These are phyloP conservation scores for Cataglyphis cursor DNA, from an alignment of 2,888 invertebrate species.

Conservation along the genomic window DNA sequence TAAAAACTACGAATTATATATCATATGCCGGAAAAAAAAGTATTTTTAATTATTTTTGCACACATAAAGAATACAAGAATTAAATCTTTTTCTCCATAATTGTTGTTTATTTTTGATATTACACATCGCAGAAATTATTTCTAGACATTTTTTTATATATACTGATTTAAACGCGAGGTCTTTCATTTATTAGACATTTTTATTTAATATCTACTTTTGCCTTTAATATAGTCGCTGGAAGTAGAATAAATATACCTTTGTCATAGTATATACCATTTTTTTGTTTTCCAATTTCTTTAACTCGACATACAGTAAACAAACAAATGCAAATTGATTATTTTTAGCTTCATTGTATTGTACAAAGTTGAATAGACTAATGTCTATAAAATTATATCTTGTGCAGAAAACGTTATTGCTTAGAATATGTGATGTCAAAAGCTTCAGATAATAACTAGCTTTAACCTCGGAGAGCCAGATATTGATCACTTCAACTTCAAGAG, in stretches of 20 bases:
- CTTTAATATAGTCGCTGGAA: neutral
- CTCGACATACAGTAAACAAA: neutral
- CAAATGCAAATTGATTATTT: neutral
- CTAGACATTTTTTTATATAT: neutral
- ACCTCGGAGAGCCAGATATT: neutral
- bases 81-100: neutral
- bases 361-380: neutral
- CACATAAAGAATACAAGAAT: neutral
- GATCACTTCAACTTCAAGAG: neutral
- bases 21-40: neutral
- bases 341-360: neutral
- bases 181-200: neutral
- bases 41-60: neutral
- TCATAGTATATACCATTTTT: neutral
- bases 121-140: neutral
- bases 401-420: neutral
- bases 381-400: neutral
- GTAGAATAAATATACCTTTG: neutral
- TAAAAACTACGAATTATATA: neutral
- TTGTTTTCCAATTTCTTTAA: neutral
- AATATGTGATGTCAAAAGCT: neutral
- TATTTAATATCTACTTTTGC: neutral
- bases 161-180: neutral
- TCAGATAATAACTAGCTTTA: neutral
- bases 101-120: conserved; percentile 2